Evolutionary conservation across 2,113 vertebrate species (phyloP).

Genomic region (Mastomys natalensis): DNA sequence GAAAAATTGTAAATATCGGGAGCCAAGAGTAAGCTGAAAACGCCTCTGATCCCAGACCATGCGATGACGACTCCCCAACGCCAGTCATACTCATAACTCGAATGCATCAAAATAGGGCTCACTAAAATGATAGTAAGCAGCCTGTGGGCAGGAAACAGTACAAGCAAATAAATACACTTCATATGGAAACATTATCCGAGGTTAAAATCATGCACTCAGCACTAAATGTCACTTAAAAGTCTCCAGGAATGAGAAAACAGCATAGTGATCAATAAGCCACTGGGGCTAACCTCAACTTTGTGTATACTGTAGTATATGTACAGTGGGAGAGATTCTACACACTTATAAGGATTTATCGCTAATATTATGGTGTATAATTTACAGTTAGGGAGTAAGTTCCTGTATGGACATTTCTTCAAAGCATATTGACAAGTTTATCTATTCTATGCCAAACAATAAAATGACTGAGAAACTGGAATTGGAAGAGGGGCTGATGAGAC

Average conservation of each 20-base stretch:
- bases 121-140: slow-evolving; percentile 59
- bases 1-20: slow-evolving; percentile 71
- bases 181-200: not conserved
- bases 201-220: not conserved
- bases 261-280: not conserved
- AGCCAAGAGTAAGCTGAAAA: slow-evolving; percentile 72
- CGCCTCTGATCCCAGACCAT: slow-evolving; percentile 77
- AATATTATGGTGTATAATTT: not conserved
- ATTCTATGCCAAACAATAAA: not conserved
- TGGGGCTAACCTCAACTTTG: not conserved
- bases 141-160: slow-evolving; percentile 44
- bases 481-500: not conserved
- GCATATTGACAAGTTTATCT: not conserved
- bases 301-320: not conserved
- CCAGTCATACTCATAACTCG: slow-evolving; percentile 71
- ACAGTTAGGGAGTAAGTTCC: not conserved
- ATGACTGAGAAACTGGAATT: not conserved
- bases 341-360: not conserved
- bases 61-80: slow-evolving; percentile 59
- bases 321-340: not conserved
- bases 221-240: not conserved
- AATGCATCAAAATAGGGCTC: slow-evolving; percentile 69
- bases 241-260: slow-evolving; percentile 29
- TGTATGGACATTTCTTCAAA: not conserved
- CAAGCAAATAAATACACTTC: not conserved